These are phyloP conservation scores for silkworm (Bombyx mori) DNA, from an alignment of 1,140 invertebrate species.

Conservation along the genomic window DNA sequence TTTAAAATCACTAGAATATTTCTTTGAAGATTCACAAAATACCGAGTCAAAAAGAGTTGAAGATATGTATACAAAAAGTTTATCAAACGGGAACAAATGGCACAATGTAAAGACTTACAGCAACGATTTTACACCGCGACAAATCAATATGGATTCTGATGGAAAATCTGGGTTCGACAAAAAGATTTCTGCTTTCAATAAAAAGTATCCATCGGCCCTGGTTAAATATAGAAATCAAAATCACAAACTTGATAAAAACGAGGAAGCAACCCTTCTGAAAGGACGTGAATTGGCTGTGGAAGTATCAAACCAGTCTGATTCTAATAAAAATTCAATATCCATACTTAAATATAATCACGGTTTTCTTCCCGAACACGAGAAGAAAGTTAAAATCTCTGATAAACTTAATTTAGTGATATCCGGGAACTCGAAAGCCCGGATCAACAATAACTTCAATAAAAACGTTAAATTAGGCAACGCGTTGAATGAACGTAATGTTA, in stretches of 20 bases:
- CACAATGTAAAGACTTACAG: conserved; percentile 50
- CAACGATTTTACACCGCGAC: conserved; percentile 43
- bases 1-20: conserved; percentile 48
- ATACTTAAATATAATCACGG: conserved; percentile 51
- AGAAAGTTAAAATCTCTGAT: conserved; percentile 16
- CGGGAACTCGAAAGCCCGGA: conserved; percentile 10
- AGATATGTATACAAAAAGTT: conserved; percentile 37
- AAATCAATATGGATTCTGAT: conserved; percentile 25
- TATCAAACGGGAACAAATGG: conserved; percentile 48
- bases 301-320: conserved; percentile 40
- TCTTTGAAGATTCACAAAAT: conserved; percentile 18
- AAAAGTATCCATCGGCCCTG: conserved; percentile 31
- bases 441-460: conserved; percentile 37
- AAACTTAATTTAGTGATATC: conserved; percentile 13
- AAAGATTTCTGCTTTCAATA: conserved; percentile 28
- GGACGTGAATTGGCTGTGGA: conserved; percentile 30
- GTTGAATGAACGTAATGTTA: conserved; percentile 45
- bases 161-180: conserved; percentile 18
- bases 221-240: conserved; percentile 42
- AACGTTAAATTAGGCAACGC: conserved; percentile 56
- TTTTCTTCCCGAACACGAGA: conserved; percentile 30
- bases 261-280: conserved; percentile 24
- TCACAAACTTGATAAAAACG: conserved; percentile 27
- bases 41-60: conserved; percentile 14
- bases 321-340: conserved; percentile 27